Base-by-base conservation (phyloP, 2,113 vertebrate species). In the Erythrocercus mccallii region DNA sequence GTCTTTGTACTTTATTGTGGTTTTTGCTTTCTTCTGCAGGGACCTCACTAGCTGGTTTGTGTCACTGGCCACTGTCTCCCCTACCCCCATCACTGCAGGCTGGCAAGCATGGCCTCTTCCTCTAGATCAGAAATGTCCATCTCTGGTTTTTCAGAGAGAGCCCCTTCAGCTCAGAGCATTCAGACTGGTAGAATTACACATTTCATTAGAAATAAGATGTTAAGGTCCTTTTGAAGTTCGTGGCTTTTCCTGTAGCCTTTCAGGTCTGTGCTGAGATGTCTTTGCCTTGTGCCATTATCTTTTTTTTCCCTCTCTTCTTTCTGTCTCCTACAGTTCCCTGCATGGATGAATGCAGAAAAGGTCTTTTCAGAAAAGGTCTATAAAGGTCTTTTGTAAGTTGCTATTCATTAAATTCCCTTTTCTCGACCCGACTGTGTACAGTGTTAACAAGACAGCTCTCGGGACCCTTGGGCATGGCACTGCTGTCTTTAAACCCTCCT, bases 161-260 rank as follows among this genome's bases (percentile, higher is more conserved):
- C 47, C 25, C 15, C 15, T 86, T 83, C 85, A 93, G 44, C 31
- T 94, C 73, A 37, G 48, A 79, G 61, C 5, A 1, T 25, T 64
- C 31, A 77, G n/a, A 62, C 42, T 70, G n/a, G 12, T n/a, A 76
- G 68, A 77, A 90, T 45, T 11, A 30, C 7, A 48, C 14, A 11
- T 86, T 92, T 88, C 31, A 80, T 86, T 77, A 66, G 62, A 92
- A 82, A 86, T 33, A 76, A 71, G 42, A 69, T 50, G 71, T 86
- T 85, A 69, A 42, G 23, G 54, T 54, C 45, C 45, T 90, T 95
- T 77, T 94, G 86, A 93, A 95, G 76, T 51, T 50, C 47, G 13
- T 42, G 64, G 74, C 50, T 90, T 90, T 94, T 90, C 60, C 50
- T 86, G 42, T 35, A 66, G 58, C 62, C 50, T 96, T 92, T 94